A percentile compares a stretch with the other conserved stretches of the same genome.
Conservation (phyloP, 1,140 invertebrate species). For the Drosophila rufa region DNA sequence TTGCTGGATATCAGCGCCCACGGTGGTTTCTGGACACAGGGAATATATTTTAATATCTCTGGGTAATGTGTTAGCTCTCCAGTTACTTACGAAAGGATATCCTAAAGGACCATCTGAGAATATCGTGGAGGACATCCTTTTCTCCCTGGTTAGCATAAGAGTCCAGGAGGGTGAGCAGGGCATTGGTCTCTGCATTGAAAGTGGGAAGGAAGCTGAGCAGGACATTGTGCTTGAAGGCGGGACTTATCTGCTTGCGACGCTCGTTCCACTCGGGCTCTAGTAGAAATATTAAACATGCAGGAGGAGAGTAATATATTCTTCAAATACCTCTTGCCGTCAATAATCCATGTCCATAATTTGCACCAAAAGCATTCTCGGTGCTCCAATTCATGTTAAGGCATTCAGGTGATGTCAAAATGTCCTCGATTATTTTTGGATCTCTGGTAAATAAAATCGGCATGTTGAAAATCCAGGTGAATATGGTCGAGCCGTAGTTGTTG, state of each 20-base stretch:
- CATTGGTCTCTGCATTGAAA: slow-evolving; percentile 55
- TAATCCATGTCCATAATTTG: slow-evolving; percentile 41
- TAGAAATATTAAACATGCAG: neutral
- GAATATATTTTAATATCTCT: neutral
- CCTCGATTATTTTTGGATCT: slow-evolving; percentile 52
- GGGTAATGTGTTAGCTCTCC: no score
- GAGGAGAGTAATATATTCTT: neutral
- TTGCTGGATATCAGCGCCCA: slow-evolving; percentile 42
- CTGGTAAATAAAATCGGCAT: slow-evolving; percentile 38
- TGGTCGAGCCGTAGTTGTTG: slow-evolving; percentile 39
- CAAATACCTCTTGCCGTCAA: slow-evolving; percentile 46
- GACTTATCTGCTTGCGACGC: slow-evolving; percentile 60
- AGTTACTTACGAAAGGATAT: slow-evolving; percentile 48
- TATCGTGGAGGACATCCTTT: slow-evolving; percentile 20
- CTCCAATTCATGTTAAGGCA: slow-evolving; percentile 39
- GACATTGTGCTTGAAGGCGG: slow-evolving; percentile 52
- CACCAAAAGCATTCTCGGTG: slow-evolving; percentile 2
- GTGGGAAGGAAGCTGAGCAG: slow-evolving; percentile 63
- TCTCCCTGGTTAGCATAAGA: slow-evolving; percentile 17
- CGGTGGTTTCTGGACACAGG: slow-evolving; percentile 48
- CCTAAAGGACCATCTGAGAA: slow-evolving; percentile 51
- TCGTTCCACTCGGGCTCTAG: slow-evolving; percentile 54
- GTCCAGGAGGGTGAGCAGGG: slow-evolving; percentile 41
- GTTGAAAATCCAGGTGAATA: slow-evolving; percentile 54
- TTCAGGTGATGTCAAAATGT: slow-evolving; percentile 51